Base-by-base conservation (phyloP, 1,140 invertebrate genomes). In the Philaenus spumarius region DNA sequence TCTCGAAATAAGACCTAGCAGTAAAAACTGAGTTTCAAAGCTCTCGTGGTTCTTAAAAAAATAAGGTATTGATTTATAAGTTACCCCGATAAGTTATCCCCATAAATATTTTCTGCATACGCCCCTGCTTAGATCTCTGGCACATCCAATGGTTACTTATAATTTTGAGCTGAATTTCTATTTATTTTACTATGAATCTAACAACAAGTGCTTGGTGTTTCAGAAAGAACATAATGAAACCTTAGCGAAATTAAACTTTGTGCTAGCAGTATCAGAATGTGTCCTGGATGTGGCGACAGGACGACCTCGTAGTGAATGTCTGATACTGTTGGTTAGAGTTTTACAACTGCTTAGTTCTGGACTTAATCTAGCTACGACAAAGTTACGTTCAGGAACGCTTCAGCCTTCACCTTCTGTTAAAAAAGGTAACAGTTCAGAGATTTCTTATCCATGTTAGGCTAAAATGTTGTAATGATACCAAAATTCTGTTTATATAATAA, bases 281-380 rank as follows among this genome's bases (percentile, higher is more conserved):
- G 87, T 97, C 26, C 79, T 93, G 55, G 91, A 95, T 56, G 80
- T 97, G 34, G 92, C 91, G 1, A 80, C 85, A 62, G 81, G 81
- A 9, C 78, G 87, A 58, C 26, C 55, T 35, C 69, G 82, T 65
- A 84, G 90, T 15, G 95, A 98, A 72, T 91, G 96, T 69, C 77
- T 98, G 42, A 92, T 97, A 39, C 78, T 99, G 45, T 82, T 98
- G 62, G 85, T 97, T 35, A 74, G 88, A 64, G 91, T 92, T 1
- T 77, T 98, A 55, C 94, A 98, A 69, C 81, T 97, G 71, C 79
- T 98, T 1, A 92, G 93, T 47, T 93, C 93, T 7, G 93, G 94
- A 5, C 78, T 99, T 53, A 86, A 87, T 61, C 78, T 98, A 37
- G 95, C 97, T 5, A 89, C 90, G 22, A 83, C 89, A 64, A 90